These are phyloP conservation scores for Mactromeris polynyma DNA, from an alignment of 2,888 invertebrate genomes.

Conservation along the genomic window DNA sequence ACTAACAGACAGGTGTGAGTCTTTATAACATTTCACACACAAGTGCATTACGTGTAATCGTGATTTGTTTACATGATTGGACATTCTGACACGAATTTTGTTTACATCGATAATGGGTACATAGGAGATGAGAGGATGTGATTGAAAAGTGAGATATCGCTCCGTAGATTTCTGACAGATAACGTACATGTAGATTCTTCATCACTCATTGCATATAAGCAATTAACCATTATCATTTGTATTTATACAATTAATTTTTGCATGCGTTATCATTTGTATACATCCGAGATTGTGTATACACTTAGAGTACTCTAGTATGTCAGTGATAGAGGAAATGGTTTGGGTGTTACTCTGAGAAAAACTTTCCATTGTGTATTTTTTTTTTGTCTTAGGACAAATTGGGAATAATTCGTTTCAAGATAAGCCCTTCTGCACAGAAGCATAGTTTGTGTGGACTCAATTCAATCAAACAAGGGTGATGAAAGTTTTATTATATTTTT, in stretches of 20 bases:
- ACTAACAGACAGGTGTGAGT: slow-evolving; percentile 23
- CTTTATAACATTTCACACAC: background rate
- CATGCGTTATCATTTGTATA: slow-evolving; percentile 13
- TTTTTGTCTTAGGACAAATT: background rate
- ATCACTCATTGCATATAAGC: slow-evolving; percentile 45
- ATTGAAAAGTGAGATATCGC: slow-evolving; percentile 32
- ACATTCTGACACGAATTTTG: slow-evolving; percentile 57
- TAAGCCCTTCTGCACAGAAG: background rate
- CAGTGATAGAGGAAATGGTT: background rate
- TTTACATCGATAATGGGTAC: slow-evolving; percentile 63
- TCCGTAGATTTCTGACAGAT: slow-evolving; percentile 20
- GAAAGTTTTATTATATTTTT: background rate
- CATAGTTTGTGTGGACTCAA: background rate
- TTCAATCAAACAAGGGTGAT: background rate
- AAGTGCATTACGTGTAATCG: slow-evolving; percentile 41
- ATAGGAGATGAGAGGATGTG: slow-evolving; percentile 36
- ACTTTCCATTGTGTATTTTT: background rate
- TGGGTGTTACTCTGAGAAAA: background rate
- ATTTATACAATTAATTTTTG: slow-evolving; percentile 36
- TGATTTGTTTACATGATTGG: slow-evolving; percentile 60
- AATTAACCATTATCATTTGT: slow-evolving; percentile 36
- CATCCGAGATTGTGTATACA: background rate
- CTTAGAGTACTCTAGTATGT: background rate
- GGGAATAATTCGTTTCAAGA: background rate
- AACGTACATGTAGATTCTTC: background rate